Conservation (phyloP, 2,797 vertebrate genomes). For the Xenopus petersii region DNA sequence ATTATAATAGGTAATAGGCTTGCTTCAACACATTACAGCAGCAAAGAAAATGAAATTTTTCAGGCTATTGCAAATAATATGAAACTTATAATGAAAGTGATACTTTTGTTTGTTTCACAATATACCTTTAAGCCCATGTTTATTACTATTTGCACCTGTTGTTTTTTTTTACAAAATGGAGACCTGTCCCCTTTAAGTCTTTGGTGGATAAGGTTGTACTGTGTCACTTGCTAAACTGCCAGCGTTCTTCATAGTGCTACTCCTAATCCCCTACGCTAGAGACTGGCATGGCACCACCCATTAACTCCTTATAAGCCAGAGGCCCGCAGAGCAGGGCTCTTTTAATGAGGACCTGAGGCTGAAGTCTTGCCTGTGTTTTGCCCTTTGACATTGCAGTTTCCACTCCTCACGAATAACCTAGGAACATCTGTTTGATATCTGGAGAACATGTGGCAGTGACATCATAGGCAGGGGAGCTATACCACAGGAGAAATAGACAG, state of each 20-base stretch:
- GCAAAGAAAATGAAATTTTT: too few relatives aligned
- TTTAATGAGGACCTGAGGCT: not conserved
- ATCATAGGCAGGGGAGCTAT: not conserved
- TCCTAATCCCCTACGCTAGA: not conserved
- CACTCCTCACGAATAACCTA: not conserved
- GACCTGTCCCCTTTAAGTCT: too few relatives aligned
- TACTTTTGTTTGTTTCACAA: too few relatives aligned
- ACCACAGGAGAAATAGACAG: not conserved
- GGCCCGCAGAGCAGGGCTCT: not conserved
- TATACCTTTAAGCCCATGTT: too few relatives aligned
- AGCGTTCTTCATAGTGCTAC: not conserved
- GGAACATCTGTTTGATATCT: conserved; percentile 40
- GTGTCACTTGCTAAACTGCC: not conserved
- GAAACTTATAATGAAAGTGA: too few relatives aligned
- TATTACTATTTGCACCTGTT: too few relatives aligned
- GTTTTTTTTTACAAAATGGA: too few relatives aligned
- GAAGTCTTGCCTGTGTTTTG: conserved; percentile 7
- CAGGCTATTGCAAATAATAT: too few relatives aligned
- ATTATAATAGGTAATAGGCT: too few relatives aligned
- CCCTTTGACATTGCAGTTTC: not conserved
- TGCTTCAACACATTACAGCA: too few relatives aligned
- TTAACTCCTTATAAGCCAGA: not conserved
- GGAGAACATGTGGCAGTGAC: conserved; percentile 11
- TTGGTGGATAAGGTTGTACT: too few relatives aligned
- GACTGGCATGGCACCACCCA: not conserved